A percentile compares a stretch with the other conserved stretches of the same genome.
These are phyloP conservation scores for Eupeodes luniger DNA, from an alignment of 2,888 invertebrate genomes.

Conservation along the genomic window DNA sequence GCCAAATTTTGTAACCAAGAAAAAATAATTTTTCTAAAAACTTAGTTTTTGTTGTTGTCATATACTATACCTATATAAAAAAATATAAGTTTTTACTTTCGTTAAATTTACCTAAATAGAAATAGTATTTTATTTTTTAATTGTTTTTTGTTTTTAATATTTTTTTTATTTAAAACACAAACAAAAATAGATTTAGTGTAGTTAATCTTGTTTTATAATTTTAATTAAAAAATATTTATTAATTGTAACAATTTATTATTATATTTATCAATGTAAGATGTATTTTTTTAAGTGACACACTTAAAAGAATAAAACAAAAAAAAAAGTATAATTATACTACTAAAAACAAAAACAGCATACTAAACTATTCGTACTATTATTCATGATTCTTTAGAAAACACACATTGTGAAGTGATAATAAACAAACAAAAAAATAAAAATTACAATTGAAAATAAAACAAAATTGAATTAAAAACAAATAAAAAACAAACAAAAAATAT, in stretches of 20 bases:
- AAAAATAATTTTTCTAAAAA: conserved; percentile 51
- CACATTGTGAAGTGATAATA: conserved; percentile 76
- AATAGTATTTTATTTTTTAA: neutral
- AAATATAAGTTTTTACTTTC: conserved; percentile 3
- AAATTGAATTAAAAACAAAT: conserved; percentile 15
- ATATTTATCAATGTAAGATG: conserved; percentile 23
- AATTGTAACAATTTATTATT: conserved; percentile 25
- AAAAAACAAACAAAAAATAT: conserved; percentile 45
- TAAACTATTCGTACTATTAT: conserved; percentile 69
- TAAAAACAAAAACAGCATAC: conserved; percentile 52
- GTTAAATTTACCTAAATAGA: conserved; percentile 29
- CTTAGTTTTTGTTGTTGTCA: conserved; percentile 41
- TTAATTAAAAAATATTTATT: conserved; percentile 67
- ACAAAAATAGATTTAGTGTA: conserved; percentile 52
- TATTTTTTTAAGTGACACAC: conserved; percentile 45
- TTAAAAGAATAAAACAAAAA: conserved; percentile 21
- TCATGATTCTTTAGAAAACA: conserved; percentile 71
- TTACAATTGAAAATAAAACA: conserved; percentile 42
- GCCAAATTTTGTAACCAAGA: conserved; percentile 73
- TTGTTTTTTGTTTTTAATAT: conserved; percentile 8
- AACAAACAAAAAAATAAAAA: conserved; percentile 27
- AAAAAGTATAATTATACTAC: conserved; percentile 39
- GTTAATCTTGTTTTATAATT: conserved; percentile 52
- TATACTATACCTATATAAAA: conserved; percentile 6
- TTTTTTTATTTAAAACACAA: neutral